Evolutionary conservation across 2,113 vertebrate species (phyloP).

Genomic region (Cyrtonyx montezumae): DNA sequence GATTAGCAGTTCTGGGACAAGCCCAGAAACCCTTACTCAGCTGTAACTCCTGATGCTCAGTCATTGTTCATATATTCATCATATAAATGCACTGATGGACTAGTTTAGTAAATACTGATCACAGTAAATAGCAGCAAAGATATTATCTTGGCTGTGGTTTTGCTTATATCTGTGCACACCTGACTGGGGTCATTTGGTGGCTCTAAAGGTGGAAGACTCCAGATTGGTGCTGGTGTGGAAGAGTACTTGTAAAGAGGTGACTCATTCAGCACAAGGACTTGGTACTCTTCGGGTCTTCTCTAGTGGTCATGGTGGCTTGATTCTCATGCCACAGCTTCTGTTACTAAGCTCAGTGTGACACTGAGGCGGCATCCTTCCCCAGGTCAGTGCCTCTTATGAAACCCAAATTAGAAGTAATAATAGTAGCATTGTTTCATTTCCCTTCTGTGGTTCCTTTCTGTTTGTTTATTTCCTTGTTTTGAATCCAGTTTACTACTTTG

Average conservation of each 20-base stretch:
- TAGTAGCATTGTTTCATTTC: conserved; percentile 4
- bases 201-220: background rate
- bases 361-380: background rate
- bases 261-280: background rate
- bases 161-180: background rate
- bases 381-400: background rate
- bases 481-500: conserved; percentile 23
- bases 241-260: background rate
- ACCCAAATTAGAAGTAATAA: background rate
- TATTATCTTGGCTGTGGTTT: background rate
- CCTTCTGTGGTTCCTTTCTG: background rate
- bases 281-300: background rate
- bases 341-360: background rate
- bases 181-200: background rate
- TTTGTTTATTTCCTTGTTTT: conserved; percentile 26
- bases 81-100: background rate
- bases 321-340: background rate
- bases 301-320: background rate
- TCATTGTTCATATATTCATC: background rate
- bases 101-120: background rate
- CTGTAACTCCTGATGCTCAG: background rate
- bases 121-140: background rate
- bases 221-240: background rate
- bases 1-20: background rate
- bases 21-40: conserved; percentile 29